Conservation (phyloP, 2,797 vertebrate species). For the Helostoma temminkii region DNA sequence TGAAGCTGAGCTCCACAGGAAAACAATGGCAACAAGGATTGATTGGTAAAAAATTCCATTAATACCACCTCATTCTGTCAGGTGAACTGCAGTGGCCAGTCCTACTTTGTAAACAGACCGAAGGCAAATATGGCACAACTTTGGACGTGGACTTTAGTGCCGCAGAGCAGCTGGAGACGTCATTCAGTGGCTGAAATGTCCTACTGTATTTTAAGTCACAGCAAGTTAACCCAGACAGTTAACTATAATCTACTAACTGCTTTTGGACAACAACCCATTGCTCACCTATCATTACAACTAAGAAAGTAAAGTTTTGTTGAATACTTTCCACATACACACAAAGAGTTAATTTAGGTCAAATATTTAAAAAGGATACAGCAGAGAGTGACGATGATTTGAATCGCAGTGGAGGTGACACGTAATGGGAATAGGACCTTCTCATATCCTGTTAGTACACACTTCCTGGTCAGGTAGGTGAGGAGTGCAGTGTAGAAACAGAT, state of each 20-base stretch:
- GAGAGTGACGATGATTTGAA: conserved; percentile 77
- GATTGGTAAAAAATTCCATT: background rate
- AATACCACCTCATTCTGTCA: conserved; percentile 1
- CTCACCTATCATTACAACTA: background rate
- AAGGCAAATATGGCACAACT: conserved; percentile 18
- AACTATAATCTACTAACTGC: background rate
- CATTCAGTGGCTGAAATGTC: background rate
- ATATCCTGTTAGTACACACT: conserved; percentile 77
- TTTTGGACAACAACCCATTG: background rate
- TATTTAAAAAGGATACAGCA: conserved; percentile 84
- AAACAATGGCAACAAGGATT: conserved; percentile 28
- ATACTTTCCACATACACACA: background rate
- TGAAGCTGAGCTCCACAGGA: background rate
- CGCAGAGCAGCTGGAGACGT: conserved; percentile 18
- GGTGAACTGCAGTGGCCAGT: conserved; percentile 25
- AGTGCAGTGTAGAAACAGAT: conserved; percentile 83
- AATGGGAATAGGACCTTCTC: conserved; percentile 78
- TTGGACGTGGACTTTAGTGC: background rate
- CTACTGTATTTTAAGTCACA: background rate
- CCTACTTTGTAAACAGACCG: conserved; percentile 71
- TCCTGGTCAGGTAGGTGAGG: conserved; percentile 79
- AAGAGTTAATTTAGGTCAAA: background rate
- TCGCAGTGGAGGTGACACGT: conserved; percentile 64
- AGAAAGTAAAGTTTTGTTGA: background rate
- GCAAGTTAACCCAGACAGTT: background rate